Conservation (phyloP, 2,888 invertebrate species). For the Orthosia cruda region DNA sequence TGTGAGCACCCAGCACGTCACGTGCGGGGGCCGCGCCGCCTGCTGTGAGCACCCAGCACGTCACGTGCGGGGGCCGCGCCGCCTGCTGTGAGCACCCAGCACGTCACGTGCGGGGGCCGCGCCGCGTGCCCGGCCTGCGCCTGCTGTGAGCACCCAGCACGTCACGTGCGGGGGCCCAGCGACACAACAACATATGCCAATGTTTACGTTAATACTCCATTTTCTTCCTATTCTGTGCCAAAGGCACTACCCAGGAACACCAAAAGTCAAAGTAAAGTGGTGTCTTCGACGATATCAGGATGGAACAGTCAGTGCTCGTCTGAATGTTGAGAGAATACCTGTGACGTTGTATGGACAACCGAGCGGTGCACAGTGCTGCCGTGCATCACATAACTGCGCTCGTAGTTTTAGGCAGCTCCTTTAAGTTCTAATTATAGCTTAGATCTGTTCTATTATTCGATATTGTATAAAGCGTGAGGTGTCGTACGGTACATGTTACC, state of each 20-base stretch:
- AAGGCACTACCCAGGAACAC: not conserved
- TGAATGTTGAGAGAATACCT: not conserved
- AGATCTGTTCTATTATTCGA: slow-evolving; percentile 14
- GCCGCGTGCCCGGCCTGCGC: too few relatives aligned
- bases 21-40: too few relatives aligned
- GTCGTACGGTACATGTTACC: not conserved
- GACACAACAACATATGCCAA: not conserved
- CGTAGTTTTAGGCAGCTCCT: slow-evolving; percentile 1
- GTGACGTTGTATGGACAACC: too few relatives aligned
- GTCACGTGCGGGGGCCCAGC: too few relatives aligned
- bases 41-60: too few relatives aligned
- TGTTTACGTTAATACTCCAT: not conserved
- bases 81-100: too few relatives aligned
- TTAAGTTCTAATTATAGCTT: not conserved
- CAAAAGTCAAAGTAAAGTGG: not conserved
- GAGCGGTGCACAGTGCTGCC: not conserved
- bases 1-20: not conserved
- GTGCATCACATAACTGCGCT: not conserved
- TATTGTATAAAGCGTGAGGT: slow-evolving; percentile 3
- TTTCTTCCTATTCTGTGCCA: slow-evolving; percentile 3
- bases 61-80: too few relatives aligned
- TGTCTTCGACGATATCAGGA: too few relatives aligned
- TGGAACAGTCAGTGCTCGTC: not conserved
- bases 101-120: too few relatives aligned
- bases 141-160: too few relatives aligned